phyloP scores from a whole-genome alignment of 2,888 invertebrate genomes.

The Lepetodrilus schrolli region DNA sequence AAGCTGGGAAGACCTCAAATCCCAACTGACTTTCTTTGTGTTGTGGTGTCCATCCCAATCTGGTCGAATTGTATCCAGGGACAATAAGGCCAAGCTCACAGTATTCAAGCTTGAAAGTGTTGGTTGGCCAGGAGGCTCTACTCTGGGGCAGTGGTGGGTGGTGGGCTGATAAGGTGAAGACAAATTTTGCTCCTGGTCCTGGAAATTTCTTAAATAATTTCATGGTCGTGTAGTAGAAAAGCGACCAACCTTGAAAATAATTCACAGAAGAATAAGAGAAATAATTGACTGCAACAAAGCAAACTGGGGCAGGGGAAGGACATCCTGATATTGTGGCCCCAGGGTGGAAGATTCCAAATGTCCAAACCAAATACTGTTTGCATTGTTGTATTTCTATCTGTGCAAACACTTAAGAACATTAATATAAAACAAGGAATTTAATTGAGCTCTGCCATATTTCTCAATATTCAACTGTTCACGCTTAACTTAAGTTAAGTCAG shows the following conservation, averaged over 20 bases:
- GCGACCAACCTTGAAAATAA: neutral
- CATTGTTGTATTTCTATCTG: neutral
- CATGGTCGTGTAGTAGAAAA: neutral
- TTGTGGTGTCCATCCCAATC: neutral
- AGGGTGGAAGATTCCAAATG: neutral
- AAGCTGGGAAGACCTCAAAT: neutral
- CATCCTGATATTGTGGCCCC: neutral
- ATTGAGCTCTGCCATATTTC: no score
- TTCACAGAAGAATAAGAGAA: neutral
- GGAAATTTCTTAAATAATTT: no score
- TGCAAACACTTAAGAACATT: neutral
- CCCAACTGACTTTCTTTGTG: conserved; percentile 8
- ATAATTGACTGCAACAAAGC: no score
- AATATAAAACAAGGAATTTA: no score
- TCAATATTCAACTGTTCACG: no score
- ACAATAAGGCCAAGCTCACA: neutral
- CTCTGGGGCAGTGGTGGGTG: neutral
- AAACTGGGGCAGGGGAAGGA: no score
- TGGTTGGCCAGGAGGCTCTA: neutral
- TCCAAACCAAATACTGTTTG: neutral
- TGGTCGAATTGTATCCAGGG: neutral
- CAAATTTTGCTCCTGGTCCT: neutral
- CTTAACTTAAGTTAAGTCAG: no score
- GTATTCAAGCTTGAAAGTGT: conserved; percentile 7
- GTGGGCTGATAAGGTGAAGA: neutral